A percentile compares a stretch with the other conserved stretches of the same genome.
These are phyloP conservation scores for Smutsia gigantea DNA, from an alignment of 2,797 vertebrate species.

Conservation along the genomic window DNA sequence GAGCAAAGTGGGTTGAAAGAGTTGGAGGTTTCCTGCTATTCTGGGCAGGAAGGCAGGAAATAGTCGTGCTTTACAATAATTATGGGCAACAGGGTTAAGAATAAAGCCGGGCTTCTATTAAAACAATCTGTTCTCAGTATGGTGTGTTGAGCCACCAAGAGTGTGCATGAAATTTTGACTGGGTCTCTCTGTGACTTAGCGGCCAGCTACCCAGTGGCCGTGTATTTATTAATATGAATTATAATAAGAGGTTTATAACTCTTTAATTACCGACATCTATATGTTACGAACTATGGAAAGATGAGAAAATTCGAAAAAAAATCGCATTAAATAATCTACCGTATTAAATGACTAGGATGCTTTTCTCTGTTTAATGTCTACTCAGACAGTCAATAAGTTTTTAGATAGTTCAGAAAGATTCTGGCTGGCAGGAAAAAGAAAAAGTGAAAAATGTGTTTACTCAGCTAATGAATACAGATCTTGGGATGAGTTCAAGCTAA, in stretches of 20 bases:
- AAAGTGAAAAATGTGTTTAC: constrained; percentile 47
- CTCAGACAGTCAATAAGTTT: not conserved
- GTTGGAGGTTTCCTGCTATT: constrained; percentile 28
- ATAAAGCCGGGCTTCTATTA: not conserved
- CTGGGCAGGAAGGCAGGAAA: constrained; percentile 53
- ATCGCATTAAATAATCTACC: not conserved
- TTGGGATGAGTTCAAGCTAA: constrained; percentile 50
- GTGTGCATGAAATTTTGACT: not conserved
- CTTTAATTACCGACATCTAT: not conserved
- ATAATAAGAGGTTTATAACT: not conserved
- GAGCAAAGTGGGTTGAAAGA: constrained; percentile 42
- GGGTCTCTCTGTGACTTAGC: not conserved
- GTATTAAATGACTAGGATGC: not conserved
- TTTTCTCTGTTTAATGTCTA: not conserved
- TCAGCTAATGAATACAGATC: constrained; percentile 21
- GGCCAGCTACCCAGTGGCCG: not conserved
- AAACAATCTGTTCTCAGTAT: not conserved
- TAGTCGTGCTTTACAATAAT: not conserved
- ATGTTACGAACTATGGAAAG: not conserved
- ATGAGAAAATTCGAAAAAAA: not conserved
- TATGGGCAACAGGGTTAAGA: not conserved
- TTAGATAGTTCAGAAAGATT: not conserved
- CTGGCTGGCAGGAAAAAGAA: constrained; percentile 7
- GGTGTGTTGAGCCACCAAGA: not conserved
- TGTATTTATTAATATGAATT: not conserved